Percentiles rank a stretch among this genome's conserved stretches.
Evolutionary conservation across 2,113 vertebrate species (phyloP).

Genomic region (Ctenomys sociabilis): DNA sequence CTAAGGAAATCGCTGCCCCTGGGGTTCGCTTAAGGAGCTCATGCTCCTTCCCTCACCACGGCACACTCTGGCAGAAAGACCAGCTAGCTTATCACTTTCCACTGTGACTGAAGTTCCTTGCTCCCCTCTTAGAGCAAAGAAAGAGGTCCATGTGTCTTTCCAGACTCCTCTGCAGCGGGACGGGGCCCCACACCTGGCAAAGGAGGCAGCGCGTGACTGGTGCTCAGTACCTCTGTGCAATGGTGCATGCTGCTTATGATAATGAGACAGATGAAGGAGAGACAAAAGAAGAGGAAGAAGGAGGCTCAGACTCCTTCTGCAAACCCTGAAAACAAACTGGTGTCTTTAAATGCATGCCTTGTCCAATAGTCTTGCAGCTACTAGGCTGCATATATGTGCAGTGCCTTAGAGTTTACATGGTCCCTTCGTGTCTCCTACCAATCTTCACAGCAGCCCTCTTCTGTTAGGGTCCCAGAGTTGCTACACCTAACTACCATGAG

Average conservation of each 20-base stretch:
- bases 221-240: not conserved
- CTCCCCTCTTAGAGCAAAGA: not conserved
- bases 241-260: not conserved
- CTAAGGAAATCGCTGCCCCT: not conserved
- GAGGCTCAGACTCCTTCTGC: not conserved
- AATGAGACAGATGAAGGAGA: not conserved
- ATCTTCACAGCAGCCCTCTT: not conserved
- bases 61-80: not conserved
- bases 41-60: not conserved
- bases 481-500: fast-evolving
- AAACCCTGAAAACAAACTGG: not conserved
- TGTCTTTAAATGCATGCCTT: fast-evolving
- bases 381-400: fast-evolving
- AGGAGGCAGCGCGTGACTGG: not conserved
- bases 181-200: not conserved
- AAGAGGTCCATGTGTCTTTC: too few relatives aligned
- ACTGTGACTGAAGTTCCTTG: not conserved
- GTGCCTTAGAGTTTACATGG: not conserved
- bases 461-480: not conserved
- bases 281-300: not conserved
- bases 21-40: not conserved
- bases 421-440: fast-evolving
- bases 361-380: fast-evolving
- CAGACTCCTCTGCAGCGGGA: not conserved
- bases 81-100: not conserved